Evolutionary conservation across 2,113 vertebrate species (phyloP).

Genomic region (Prinia subflava): DNA sequence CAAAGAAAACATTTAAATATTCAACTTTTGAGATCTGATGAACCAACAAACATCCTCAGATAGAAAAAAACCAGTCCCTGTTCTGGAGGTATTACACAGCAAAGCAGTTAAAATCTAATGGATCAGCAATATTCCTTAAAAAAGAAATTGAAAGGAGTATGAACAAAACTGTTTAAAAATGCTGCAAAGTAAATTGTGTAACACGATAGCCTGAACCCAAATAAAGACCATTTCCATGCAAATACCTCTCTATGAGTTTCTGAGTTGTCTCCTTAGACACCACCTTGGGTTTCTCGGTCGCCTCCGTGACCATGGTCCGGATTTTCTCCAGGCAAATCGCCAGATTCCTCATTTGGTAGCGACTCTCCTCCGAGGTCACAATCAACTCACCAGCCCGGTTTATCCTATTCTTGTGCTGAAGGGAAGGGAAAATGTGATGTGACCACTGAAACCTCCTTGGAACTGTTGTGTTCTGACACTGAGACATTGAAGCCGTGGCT

Average conservation of each 20-base stretch:
- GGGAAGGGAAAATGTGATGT: not conserved
- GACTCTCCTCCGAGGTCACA: slow-evolving; percentile 85
- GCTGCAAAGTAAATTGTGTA: not conserved
- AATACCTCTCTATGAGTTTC: slow-evolving; percentile 78
- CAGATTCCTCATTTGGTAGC: slow-evolving; percentile 90
- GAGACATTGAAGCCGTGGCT: fast-evolving
- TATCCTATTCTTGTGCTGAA: slow-evolving; percentile 86
- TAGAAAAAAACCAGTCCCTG: not conserved
- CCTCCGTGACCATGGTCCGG: slow-evolving; percentile 79
- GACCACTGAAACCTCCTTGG: fast-evolving
- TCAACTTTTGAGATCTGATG: not conserved
- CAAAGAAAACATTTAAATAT: not conserved
- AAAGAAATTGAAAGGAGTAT: not conserved
- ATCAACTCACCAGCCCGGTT: slow-evolving; percentile 88
- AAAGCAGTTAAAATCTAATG: not conserved
- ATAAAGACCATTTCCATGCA: not conserved
- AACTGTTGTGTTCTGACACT: not conserved
- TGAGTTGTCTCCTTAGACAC: slow-evolving; percentile 74
- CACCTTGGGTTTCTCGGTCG: slow-evolving; percentile 71
- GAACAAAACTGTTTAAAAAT: not conserved
- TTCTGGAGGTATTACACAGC: not conserved
- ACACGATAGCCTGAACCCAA: fast-evolving
- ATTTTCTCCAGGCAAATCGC: slow-evolving; percentile 88
- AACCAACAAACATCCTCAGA: not conserved
- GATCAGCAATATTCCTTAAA: not conserved